These are phyloP conservation scores for Helicoverpa zea DNA, from an alignment of 1,140 invertebrate genomes.

Conservation along the genomic window DNA sequence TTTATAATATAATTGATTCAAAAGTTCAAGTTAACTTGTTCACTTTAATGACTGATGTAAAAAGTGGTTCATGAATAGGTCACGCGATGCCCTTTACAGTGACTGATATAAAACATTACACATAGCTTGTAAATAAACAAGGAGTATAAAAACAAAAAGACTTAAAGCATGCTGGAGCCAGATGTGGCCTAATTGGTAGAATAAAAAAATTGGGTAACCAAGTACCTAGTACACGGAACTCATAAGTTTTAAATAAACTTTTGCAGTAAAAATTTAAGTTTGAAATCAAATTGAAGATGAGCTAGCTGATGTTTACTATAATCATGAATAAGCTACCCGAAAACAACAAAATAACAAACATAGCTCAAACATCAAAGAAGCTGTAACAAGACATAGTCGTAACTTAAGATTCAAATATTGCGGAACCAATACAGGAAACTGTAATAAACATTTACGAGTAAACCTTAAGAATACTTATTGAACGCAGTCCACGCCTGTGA, in stretches of 20 bases:
- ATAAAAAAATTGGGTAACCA: too few species aligned
- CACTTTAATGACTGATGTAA: conserved; percentile 4
- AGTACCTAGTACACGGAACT: too few species aligned
- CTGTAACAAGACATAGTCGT: background rate
- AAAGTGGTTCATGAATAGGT: conserved; percentile 40
- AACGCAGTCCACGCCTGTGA: conserved; percentile 2
- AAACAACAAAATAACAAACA: too few species aligned
- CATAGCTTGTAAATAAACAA: background rate
- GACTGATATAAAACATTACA: background rate
- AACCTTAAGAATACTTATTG: background rate
- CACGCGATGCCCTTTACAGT: conserved; percentile 47
- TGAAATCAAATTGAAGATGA: too few species aligned
- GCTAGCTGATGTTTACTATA: too few species aligned
- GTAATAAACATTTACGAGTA: background rate
- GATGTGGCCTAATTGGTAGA: too few species aligned
- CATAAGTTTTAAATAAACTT: too few species aligned
- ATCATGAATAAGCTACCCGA: too few species aligned
- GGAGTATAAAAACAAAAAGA: background rate
- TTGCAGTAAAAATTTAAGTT: too few species aligned
- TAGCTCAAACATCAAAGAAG: too few species aligned
- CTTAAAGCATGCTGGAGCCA: too few species aligned
- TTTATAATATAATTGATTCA: conserved; percentile 1
- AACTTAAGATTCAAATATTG: background rate
- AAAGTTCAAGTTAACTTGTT: conserved; percentile 36
- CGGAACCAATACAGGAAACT: conserved; percentile 21